Percentiles rank a stretch among this genome's conserved stretches.
phyloP scores from a whole-genome alignment of 92 coral and sea anemone genomes.

The Umimayanthus kanabou region DNA sequence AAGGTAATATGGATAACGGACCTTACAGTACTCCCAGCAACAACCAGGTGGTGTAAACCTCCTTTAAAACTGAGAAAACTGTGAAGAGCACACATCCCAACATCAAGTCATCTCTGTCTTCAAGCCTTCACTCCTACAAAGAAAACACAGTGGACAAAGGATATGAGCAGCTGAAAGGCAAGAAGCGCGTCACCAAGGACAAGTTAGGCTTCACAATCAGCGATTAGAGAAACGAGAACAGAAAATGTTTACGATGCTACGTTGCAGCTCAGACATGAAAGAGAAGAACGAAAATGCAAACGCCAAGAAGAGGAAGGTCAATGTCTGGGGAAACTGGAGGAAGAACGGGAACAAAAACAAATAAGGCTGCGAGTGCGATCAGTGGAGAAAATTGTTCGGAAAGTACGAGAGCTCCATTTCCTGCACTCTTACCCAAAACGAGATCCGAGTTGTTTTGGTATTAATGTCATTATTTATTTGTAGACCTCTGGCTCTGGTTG shows the following conservation, averaged over 20 bases:
- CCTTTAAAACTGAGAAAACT: slow-evolving; percentile 17
- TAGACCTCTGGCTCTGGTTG: not conserved
- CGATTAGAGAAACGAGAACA: too few relatives aligned
- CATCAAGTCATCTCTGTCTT: slow-evolving; percentile 16
- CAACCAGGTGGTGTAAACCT: slow-evolving; percentile 17
- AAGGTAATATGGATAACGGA: slow-evolving; percentile 15
- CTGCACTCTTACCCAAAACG: too few relatives aligned
- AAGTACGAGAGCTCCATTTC: not conserved
- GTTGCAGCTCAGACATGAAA: not conserved
- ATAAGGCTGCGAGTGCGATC: slow-evolving; percentile 9
- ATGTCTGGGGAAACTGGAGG: too few relatives aligned
- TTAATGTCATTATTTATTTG: too few relatives aligned
- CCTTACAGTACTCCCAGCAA: slow-evolving; percentile 29
- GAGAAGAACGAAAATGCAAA: not conserved
- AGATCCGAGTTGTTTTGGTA: too few relatives aligned
- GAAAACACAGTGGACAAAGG: not conserved
- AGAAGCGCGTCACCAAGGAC: slow-evolving; percentile 3
- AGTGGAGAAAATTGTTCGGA: not conserved
- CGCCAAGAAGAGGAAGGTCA: not conserved
- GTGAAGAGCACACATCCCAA: slow-evolving; percentile 16
- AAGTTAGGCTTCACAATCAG: not conserved
- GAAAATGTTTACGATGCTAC: too few relatives aligned
- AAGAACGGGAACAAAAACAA: slow-evolving; percentile 2
- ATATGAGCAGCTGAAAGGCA: slow-evolving; percentile 9
- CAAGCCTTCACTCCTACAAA: not conserved